Evolutionary conservation across 1,140 invertebrate species (phyloP), one percentile per base, ranked within the genome.

Genomic region (Panulirus ornatus): DNA sequence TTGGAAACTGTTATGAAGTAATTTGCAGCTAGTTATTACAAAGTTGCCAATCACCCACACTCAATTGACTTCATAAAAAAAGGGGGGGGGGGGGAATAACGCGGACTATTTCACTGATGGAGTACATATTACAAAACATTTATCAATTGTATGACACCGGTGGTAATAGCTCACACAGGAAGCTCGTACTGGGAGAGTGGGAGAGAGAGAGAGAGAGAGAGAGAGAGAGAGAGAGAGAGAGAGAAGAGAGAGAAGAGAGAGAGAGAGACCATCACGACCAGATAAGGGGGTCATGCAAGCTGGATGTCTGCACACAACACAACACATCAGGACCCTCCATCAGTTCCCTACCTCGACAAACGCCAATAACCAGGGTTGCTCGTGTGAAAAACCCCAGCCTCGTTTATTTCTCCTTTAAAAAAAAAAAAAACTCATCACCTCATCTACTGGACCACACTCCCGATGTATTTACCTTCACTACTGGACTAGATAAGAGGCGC

Each of bases 21-120:
- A 81, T 81, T 81, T 58, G 30, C 44, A 58, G 78, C n/a, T 36
- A 34, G 78, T 58, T 81, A 58, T 81, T 81, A 44, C 38, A 81
- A 81, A 81, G 58, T 36, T 81, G 78, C 34, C 78, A 81, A 36
- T 51, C 58, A 54, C 30, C 34, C 47, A 51, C 78, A 19, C 47
- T 30, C 51, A 81, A 81, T 81, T 14, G 51, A 34, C 47, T 38
- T 36, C 47, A 51, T 58, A 19, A 79, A 42, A 42, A 14, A 47
- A 47, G 14, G 14, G 44, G 14, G 14, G 44, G 14, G 19, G 30
- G 22, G 58, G 27, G 58, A 66, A 81, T 54, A 81, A 81, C 36
- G 78, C 38, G 14, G 58, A 81, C 78, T 81, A 58, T 81, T 81
- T 51, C 47, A 38, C 78, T 51, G 30, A 58, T 58, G 78, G 58